A percentile compares a stretch with the other conserved stretches of the same genome.
phyloP scores from a whole-genome alignment of 2,797 vertebrate species.

The Cyclura pinguis region DNA sequence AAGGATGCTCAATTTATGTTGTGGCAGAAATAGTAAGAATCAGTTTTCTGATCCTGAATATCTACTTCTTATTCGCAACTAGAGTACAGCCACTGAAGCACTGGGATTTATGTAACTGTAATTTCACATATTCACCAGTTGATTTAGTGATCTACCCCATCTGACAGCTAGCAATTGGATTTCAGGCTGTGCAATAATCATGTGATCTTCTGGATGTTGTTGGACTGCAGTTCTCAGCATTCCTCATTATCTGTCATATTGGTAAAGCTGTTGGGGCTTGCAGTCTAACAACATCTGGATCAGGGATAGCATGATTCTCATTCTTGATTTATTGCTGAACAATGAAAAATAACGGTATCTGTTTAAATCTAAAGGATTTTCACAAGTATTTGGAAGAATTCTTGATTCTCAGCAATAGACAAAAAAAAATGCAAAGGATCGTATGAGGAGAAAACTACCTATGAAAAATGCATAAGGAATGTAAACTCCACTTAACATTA shows the following conservation, averaged over 20 bases:
- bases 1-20: background rate
- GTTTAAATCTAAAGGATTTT: background rate
- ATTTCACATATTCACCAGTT: too few relatives aligned
- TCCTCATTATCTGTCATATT: background rate
- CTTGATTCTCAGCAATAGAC: background rate
- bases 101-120: background rate
- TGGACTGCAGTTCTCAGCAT: too few relatives aligned
- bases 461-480: background rate
- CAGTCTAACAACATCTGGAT: too few relatives aligned
- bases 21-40: background rate
- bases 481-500: background rate
- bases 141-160: too few relatives aligned
- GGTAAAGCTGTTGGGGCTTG: background rate
- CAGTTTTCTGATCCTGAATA: too few relatives aligned
- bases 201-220: too few relatives aligned
- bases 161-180: too few relatives aligned
- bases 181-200: too few relatives aligned
- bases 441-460: background rate
- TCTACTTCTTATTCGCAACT: too few relatives aligned
- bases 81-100: too few relatives aligned
- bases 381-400: background rate
- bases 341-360: background rate
- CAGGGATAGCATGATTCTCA: too few relatives aligned
- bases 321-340: background rate
- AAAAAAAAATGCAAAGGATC: background rate